Evolutionary conservation across 35 echinoderm and acorn worm genomes (phyloP).

Genomic region (Acanthaster planci): DNA sequence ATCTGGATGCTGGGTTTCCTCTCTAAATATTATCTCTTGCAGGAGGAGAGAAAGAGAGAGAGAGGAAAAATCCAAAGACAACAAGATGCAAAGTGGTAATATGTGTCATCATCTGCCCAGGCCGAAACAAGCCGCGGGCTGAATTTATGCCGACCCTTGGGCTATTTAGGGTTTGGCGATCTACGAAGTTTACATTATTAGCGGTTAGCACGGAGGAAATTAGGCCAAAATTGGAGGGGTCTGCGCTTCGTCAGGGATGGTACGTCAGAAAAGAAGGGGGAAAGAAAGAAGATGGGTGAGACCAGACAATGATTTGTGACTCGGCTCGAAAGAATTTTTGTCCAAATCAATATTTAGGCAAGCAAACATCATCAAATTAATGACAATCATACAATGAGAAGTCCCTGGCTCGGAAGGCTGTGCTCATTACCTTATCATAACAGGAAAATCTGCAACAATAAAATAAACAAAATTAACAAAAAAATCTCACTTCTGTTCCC

Average conservation of each 20-base stretch:
- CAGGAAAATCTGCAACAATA: neutral
- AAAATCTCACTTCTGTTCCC: neutral
- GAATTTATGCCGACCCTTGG: neutral
- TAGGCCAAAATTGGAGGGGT: neutral
- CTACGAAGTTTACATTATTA: conserved; percentile 3
- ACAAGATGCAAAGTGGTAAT: neutral
- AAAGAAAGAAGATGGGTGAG: neutral
- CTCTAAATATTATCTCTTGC: neutral
- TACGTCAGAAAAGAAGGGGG: neutral
- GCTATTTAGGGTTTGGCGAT: neutral
- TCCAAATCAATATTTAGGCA: conserved; percentile 23
- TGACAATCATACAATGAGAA: neutral
- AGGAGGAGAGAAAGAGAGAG: neutral
- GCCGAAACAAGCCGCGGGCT: neutral
- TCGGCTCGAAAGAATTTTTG: neutral
- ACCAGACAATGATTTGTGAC: neutral
- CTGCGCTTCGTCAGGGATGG: neutral
- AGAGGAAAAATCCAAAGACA: neutral
- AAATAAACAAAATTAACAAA: neutral
- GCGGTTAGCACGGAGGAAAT: neutral
- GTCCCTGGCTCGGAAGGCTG: neutral
- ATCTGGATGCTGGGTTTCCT: neutral
- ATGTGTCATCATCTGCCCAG: neutral
- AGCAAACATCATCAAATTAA: conserved; percentile 4
- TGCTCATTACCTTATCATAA: neutral